Percentiles rank a stretch among this genome's conserved stretches.
Evolutionary conservation across 2,113 vertebrate species (phyloP).

Genomic region (Falco punctatus): DNA sequence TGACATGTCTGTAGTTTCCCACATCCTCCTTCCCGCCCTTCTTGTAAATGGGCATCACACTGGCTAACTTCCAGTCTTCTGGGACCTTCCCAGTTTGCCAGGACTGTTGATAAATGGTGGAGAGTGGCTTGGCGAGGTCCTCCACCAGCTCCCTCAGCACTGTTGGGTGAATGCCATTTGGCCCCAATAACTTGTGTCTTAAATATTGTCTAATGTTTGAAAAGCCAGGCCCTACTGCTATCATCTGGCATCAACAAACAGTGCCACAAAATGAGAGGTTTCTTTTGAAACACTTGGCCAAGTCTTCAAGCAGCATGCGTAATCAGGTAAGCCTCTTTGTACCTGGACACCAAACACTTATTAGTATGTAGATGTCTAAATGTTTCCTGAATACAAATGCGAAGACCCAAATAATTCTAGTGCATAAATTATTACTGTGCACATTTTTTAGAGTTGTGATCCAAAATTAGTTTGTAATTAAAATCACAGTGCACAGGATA

Average conservation of each 20-base stretch:
- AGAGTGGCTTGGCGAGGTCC: too few relatives aligned
- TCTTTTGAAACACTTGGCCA: neutral
- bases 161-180: too few relatives aligned
- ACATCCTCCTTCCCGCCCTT: too few relatives aligned
- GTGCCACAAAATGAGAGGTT: neutral
- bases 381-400: neutral
- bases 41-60: too few relatives aligned
- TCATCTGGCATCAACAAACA: neutral
- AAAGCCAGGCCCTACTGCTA: neutral
- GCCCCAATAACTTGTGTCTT: too few relatives aligned
- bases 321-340: neutral
- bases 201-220: neutral
- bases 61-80: too few relatives aligned
- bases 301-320: neutral
- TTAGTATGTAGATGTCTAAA: neutral
- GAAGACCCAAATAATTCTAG: neutral
- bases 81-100: too few relatives aligned
- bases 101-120: too few relatives aligned
- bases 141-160: too few relatives aligned
- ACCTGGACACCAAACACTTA: neutral
- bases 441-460: neutral
- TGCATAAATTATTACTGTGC: neutral
- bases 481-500: neutral
- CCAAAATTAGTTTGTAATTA: neutral
- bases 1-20: too few relatives aligned